These are phyloP conservation scores for Andricus curvator DNA, from an alignment of 2,888 invertebrate species.

Conservation along the genomic window DNA sequence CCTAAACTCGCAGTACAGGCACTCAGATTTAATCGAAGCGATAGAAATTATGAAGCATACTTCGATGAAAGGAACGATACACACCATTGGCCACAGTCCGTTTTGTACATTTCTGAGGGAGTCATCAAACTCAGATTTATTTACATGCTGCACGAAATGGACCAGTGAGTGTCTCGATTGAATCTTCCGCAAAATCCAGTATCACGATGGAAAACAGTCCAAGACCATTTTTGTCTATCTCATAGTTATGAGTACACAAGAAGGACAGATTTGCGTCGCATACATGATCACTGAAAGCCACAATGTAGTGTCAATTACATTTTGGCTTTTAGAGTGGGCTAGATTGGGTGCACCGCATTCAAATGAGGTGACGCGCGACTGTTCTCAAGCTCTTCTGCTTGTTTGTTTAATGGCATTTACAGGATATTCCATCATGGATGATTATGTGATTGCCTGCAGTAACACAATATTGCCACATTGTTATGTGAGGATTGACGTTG, in stretches of 20 bases:
- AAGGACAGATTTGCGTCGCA: slow-evolving; percentile 47
- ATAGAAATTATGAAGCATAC: not conserved
- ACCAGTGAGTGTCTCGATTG: slow-evolving; percentile 23
- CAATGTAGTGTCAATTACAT: slow-evolving; percentile 41
- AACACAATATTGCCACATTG: slow-evolving; percentile 28
- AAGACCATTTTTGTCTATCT: slow-evolving; percentile 31
- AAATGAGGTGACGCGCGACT: slow-evolving; percentile 46
- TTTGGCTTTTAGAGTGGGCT: slow-evolving; percentile 49
- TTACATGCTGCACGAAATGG: not conserved
- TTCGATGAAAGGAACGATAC: not conserved
- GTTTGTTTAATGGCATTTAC: slow-evolving; percentile 48
- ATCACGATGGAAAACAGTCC: not conserved
- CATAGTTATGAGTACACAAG: slow-evolving; percentile 29
- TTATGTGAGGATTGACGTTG: slow-evolving; percentile 45
- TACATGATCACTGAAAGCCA: slow-evolving; percentile 53
- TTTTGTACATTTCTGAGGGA: slow-evolving; percentile 8
- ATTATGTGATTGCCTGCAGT: slow-evolving; percentile 43
- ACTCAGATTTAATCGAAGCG: too few species aligned
- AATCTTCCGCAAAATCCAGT: slow-evolving; percentile 36
- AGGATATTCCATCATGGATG: slow-evolving; percentile 47
- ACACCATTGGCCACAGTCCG: not conserved
- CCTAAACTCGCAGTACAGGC: too few species aligned
- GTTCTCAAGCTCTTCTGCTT: slow-evolving; percentile 45
- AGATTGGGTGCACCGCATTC: slow-evolving; percentile 46
- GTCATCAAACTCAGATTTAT: slow-evolving; percentile 2